Evolutionary conservation across 1,140 invertebrate species (phyloP).

Genomic region (Propsilocerus akamusi): DNA sequence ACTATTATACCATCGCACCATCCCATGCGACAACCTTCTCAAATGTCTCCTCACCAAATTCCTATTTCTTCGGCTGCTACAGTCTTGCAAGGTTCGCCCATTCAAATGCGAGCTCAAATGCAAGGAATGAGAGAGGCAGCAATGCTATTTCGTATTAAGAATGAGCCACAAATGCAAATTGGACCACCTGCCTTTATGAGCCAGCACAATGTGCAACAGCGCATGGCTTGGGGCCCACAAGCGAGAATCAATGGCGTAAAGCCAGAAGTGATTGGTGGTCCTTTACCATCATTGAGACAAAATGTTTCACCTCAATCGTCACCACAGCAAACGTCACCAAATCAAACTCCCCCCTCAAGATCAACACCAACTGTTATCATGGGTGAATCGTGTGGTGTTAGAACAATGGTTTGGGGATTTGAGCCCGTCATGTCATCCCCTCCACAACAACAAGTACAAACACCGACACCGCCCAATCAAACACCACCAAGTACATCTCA

Average conservation of each 20-base stretch:
- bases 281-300: constrained; percentile 22
- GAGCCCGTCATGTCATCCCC: constrained; percentile 30
- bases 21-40: neutral
- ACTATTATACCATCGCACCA: neutral
- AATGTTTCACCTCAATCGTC: constrained; percentile 28
- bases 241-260: constrained; percentile 53
- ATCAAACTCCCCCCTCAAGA: constrained; percentile 36
- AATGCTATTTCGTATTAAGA: constrained; percentile 22
- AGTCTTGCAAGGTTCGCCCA: constrained; percentile 20
- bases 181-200: constrained; percentile 22
- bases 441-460: constrained; percentile 21
- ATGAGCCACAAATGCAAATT: constrained; percentile 21
- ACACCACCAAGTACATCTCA: constrained; percentile 14
- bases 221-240: constrained; percentile 38
- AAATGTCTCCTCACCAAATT: constrained; percentile 2
- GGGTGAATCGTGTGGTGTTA: constrained; percentile 75
- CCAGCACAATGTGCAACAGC: constrained; percentile 21
- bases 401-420: constrained; percentile 71
- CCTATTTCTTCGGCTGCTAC: constrained; percentile 12
- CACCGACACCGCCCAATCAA: constrained; percentile 24
- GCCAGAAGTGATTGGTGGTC: constrained; percentile 54
- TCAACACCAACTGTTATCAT: constrained; percentile 75
- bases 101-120: constrained; percentile 20
- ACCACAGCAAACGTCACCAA: constrained; percentile 36
- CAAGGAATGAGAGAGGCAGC: constrained; percentile 13